Base-by-base conservation (phyloP, 1,140 invertebrate genomes). In the Ceratina australensis region DNA sequence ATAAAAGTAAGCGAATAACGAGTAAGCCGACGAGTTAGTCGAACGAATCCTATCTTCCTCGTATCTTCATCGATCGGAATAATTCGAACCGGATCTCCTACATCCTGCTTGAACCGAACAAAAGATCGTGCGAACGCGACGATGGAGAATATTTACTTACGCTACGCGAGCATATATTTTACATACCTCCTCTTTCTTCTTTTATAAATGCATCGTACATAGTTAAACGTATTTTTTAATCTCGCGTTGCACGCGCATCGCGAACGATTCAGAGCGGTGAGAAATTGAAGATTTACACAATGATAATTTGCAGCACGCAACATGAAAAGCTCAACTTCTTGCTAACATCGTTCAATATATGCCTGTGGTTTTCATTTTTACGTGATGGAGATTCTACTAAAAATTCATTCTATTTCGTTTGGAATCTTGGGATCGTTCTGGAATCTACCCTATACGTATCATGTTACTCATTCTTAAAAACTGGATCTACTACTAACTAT, bases 201-300 rank as follows among this genome's bases (percentile, higher is more conserved):
- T 78, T 80, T 82, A 82, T 86, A 85, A 82, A 86, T 85, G 83
- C 78, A 83, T n/a, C n/a, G 82, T 86, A 85, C 76, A 2, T 84
- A 85, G 82, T 74, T 72, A 79, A 72, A 74, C 72, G 26, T 49
- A 28, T 2, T 63, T 60, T 26, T 7, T 18, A 10, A 54, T 56
- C 42, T 8, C 20, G 26, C 42, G n/a, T 49, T 72, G 65, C 49
- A 49, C 13, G n/a, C n/a, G n/a, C n/a, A 33, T 15, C n/a, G n/a
- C 57, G 49, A 24, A 56, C 33, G 77, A 54, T 54, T 68, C 50
- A 18, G 52, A 16, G 3, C 4, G 3, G 47, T 54, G 56, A 71
- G 73, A 63, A 81, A 60, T 79, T 67, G 52, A 71, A 56, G 61
- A 69, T 81, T 64, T 81, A 60, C 60, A 78, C 74, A 75, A 52